Conservation (phyloP, 2,888 invertebrate genomes). For the Lissonota sp. region DNA sequence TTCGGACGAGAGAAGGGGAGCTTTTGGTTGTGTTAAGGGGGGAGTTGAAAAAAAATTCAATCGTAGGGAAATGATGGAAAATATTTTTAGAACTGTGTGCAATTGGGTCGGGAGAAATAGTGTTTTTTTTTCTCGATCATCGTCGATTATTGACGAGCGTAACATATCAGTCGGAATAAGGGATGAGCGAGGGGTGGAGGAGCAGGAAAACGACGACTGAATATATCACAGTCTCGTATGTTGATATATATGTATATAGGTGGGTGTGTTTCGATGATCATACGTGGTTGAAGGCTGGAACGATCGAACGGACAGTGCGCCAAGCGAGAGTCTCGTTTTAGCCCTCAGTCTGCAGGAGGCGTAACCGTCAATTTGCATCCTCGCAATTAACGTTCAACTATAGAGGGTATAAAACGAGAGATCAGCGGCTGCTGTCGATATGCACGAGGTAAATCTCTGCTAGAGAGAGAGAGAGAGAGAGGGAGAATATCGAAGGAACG, state of each 20-base stretch:
- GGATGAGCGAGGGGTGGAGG: background rate
- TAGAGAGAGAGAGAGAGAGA: too few species aligned
- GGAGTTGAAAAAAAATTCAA: slow-evolving; percentile 18
- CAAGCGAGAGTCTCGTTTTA: slow-evolving; percentile 50
- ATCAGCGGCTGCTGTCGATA: slow-evolving; percentile 45
- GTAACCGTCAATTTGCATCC: slow-evolving; percentile 76
- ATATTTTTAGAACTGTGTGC: slow-evolving; percentile 43
- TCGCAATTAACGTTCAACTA: slow-evolving; percentile 75
- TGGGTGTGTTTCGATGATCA: too few species aligned
- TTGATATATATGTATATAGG: too few species aligned
- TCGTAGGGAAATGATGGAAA: slow-evolving; percentile 32
- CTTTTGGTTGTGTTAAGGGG: too few species aligned
- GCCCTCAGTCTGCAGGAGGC: slow-evolving; percentile 61
- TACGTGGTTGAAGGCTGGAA: slow-evolving; percentile 38
- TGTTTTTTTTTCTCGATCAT: slow-evolving; percentile 42
- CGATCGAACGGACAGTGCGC: slow-evolving; percentile 52
- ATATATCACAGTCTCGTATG: background rate
- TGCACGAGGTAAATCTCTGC: slow-evolving; percentile 15
- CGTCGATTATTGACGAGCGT: slow-evolving; percentile 47
- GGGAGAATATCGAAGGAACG: too few species aligned
- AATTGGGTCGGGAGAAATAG: slow-evolving; percentile 15
- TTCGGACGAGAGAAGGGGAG: background rate
- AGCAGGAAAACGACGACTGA: background rate
- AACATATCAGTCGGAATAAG: slow-evolving; percentile 46
- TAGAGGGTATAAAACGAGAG: slow-evolving; percentile 60